Evolutionary conservation across 2,113 vertebrate species (phyloP), one percentile per base, ranked within the genome.

Genomic region (Salminus brasiliensis): DNA sequence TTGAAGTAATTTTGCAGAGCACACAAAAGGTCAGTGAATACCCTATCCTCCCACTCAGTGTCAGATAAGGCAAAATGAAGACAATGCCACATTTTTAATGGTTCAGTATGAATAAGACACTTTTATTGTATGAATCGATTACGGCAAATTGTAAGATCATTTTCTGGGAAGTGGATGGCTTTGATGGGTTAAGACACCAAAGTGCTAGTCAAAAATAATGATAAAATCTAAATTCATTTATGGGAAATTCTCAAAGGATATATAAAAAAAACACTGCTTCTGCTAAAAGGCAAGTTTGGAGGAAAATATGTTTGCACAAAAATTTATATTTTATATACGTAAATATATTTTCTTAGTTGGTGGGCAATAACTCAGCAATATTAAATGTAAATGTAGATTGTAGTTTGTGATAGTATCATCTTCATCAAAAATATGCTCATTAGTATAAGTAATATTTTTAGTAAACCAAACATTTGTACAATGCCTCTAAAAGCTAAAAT

Each of bases 21-120:
- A 63, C 30, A 43, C 18, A 15, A 70, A 87, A 85, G 73, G 79
- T 83, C 79, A 83, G 73, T 85, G 72, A 85, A 83, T 81, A 84
- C 81, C 85, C 65, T 39, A 16, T 76, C 70, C 52, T 71, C 81
- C 85, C 68, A 82, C 76, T 80, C 62, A 59, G 75, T 32, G 62
- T 76, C 57, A 76, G 78, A 83, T 78, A 72, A 66, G 32, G 68
- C 68, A 29, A 60, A 76, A 57, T 62, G 25, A 45, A 47, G 18
- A 70, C 4, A 83, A 60, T 41, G 10, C 16, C 0, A 30, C 16
- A 23, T 74, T 27, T 72, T 18, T 65, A 52, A 39, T 63, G 52
- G 27, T 72, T 53, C 65, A 72, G 81, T 77, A 85, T 87, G 72
- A 83, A 76, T 83, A 75, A 83, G 27, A 75, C n/a, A 13, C 27